Base-by-base conservation (phyloP, 2,888 invertebrate genomes). In the Polyploca ridens region DNA sequence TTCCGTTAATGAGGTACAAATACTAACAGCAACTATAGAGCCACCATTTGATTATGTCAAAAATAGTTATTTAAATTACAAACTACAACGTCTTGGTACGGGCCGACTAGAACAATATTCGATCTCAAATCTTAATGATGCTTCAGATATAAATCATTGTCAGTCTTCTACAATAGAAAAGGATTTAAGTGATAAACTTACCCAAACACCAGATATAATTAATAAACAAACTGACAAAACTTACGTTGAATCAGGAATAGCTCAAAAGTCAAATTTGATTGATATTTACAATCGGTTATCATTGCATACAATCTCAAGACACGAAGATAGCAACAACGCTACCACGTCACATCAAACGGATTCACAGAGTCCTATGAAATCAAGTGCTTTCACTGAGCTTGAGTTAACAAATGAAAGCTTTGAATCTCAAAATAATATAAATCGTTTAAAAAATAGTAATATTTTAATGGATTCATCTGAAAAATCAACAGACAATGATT, bases 91-190 rank as follows among this genome's bases (percentile, higher is more conserved):
- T 64, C 77, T 92, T 11, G 76, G 84, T 61, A 72, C 71, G 19
- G 82, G 88, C 27, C 79, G 68, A 59, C 66, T 90, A 58, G 87
- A 92, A 73, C 85, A 86, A 62, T 76, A 79, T 71, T 89, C 90
- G 7, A 83, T 90, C 68, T 75, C 86, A 13, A 62, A 70, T 38
- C 33, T 69, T 13, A 75, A 68, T 58, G 76, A 76, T 41, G 70
- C 67, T 49, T 57, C 49, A 44, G 70, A 71, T 54, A 63, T 67
- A n/a, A 72, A 66, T 65, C 67, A 71, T 35, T 68, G 76, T 44
- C 64, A 68, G 63, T 66, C 63, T 1, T 41, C 58, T 41, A 63
- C 62, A 41, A 74, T 65, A 58, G 64, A 62, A 14, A 62, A 46
- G 10, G 19, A 19, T 3, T 10, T 10, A 4, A 54, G 19, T 54